Conservation (phyloP, 1,140 invertebrate species). For the Bombyx mori region DNA sequence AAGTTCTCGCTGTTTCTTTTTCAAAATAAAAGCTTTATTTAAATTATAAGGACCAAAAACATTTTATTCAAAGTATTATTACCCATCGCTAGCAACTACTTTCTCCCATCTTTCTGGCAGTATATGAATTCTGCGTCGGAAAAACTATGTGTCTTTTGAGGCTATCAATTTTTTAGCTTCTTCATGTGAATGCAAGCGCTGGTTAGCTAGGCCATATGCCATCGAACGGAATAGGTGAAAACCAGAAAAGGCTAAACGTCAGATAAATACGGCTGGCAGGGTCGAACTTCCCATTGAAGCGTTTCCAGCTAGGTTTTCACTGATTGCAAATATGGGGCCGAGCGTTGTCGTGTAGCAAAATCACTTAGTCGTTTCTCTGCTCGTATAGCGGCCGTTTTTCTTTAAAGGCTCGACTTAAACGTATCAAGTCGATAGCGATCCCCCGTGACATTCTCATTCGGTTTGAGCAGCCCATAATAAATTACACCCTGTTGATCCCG, state of each 20-base stretch:
- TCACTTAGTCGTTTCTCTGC: conserved; percentile 8
- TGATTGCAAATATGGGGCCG: neutral
- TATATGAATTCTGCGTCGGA: conserved; percentile 2
- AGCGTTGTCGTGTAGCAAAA: conserved; percentile 2
- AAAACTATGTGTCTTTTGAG: neutral
- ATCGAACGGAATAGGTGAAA: neutral
- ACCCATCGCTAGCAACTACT: conserved; percentile 1
- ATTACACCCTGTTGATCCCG: conserved; percentile 5
- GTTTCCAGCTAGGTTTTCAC: neutral
- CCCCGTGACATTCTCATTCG: conserved; percentile 4
- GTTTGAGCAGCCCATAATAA: conserved; percentile 4
- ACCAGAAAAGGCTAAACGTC: neutral
- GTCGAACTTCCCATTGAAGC: conserved; percentile 4
- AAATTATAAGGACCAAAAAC: too few species aligned
- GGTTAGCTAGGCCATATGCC: neutral
- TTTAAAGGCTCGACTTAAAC: conserved; percentile 1
- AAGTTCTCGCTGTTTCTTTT: too few species aligned
- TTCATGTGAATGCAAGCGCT: neutral
- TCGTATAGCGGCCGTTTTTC: conserved; percentile 1
- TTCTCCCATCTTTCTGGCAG: conserved; percentile 3
- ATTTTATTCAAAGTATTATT: neutral
- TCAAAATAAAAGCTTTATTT: too few species aligned
- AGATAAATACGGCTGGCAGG: neutral
- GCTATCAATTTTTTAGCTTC: neutral
- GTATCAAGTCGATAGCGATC: neutral